phyloP scores from a whole-genome alignment of 2,888 invertebrate species.

The Bugula neritina region DNA sequence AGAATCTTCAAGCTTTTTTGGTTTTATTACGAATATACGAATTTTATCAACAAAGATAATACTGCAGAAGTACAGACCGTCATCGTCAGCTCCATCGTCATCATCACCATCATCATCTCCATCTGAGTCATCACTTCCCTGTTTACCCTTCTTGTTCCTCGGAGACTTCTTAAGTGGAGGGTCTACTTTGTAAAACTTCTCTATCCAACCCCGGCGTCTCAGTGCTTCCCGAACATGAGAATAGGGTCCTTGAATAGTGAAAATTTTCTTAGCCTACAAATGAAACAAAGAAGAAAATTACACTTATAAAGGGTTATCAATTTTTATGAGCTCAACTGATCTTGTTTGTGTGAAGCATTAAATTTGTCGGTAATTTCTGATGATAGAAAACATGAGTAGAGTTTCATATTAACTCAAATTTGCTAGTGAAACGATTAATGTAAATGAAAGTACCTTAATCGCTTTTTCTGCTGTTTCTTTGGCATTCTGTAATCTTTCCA shows the following conservation, averaged over 20 bases:
- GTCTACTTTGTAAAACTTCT: slow-evolving; percentile 49
- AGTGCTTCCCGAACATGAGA: slow-evolving; percentile 47
- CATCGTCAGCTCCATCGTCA: slow-evolving; percentile 44
- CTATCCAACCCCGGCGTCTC: slow-evolving; percentile 52
- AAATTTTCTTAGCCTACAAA: slow-evolving; percentile 48
- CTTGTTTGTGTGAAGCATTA: too few species aligned
- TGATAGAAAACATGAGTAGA: too few species aligned
- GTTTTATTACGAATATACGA: too few species aligned
- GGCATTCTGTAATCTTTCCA: slow-evolving; percentile 44
- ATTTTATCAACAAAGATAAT: too few species aligned
- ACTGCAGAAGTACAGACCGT: too few species aligned
- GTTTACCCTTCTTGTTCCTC: slow-evolving; percentile 34
- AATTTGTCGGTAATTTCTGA: too few species aligned
- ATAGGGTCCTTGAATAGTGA: slow-evolving; percentile 54
- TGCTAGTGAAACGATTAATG: too few species aligned
- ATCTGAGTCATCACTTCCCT: slow-evolving; percentile 40
- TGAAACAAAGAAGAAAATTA: too few species aligned
- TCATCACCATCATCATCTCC: slow-evolving; percentile 44
- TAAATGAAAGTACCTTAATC: slow-evolving; percentile 48
- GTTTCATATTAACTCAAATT: too few species aligned
- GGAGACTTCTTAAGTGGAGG: slow-evolving; percentile 37
- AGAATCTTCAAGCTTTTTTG: too few species aligned
- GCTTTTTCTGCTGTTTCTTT: slow-evolving; percentile 49
- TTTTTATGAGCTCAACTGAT: too few species aligned
- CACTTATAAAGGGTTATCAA: too few species aligned